Evolutionary conservation across 2,888 invertebrate genomes (phyloP), one percentile per base, ranked within the genome.

Genomic region (Sarcophaga caerulescens): DNA sequence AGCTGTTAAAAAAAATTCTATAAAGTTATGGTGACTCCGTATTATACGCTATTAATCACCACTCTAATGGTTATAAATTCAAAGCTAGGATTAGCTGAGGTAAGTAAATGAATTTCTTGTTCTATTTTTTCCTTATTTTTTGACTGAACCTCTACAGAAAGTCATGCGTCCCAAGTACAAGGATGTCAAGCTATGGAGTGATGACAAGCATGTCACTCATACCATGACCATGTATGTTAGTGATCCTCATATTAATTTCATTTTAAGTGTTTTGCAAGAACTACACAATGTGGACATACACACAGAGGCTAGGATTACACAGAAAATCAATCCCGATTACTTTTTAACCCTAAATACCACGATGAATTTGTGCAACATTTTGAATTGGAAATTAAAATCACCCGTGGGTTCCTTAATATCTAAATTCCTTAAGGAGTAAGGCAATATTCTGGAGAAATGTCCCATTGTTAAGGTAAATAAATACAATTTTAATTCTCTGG

Each of bases 211-310:
- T 65, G 65, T 92, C 1, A 89, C 89, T 35, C 92, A 91, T 81
- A 88, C 89, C 35, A 85, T 92, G 4, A 85, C 88, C n/a, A 90
- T 90, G 62, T 92, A 92, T 81, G 71, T 87, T 57, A 76, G 75
- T 3, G 92, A 91, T 88, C 92, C 93, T 0, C 92, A 92, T 79
- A 74, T 92, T 21, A 93, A 92, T 84, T 88, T 90, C 17, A 90
- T 91, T 0, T 76, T 91, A 21, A 89, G 90, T n/a, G 90, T 92
- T 1, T 88, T 92, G 52, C 89, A 88, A 77, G 90, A 90, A 1
- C 79, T 92, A 11, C 86, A 89, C 4, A 89, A 89, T 71, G 73
- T 91, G 0, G 92, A 92, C 35, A 19, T 92, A 0, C 91, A 91
- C 62, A 4, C 89, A 1, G 91, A 92, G 59, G 88, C 85, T 5